Base-by-base conservation (phyloP, 2,888 invertebrate species). In the Anoplius nigerrimus region DNA sequence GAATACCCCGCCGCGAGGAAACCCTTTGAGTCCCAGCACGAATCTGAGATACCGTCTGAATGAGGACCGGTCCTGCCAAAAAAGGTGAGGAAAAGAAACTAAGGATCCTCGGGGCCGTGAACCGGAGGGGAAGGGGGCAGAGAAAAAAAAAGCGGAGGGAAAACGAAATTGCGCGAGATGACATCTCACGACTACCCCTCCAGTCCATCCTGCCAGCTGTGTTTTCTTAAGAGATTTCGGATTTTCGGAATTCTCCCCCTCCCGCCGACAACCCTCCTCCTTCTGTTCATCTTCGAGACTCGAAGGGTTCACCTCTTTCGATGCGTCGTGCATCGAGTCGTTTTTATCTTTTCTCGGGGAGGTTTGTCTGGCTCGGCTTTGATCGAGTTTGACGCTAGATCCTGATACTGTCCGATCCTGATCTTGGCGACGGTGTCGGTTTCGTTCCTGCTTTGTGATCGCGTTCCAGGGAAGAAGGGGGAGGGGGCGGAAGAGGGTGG, bases 161-260 rank as follows among this genome's bases (percentile, higher is more conserved):
- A 80, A 79, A 80, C 79, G 82, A 85, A 86, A 86, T 86, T 85
- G 86, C 85, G 86, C 86, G 80, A 88, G 87, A 88, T 87, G 88
- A 87, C 88, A 88, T 87, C 85, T 85, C 74, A 66, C 75, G 63
- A 69, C 68, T 63, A 46, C 60, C 66, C 66, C 43, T 57, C 46
- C n/a, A n/a, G 24, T 11, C 48, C 51, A 27, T 18, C 34, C 16
- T 43, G 43, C 21, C 86, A 86, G 86, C 86, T 86, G 84, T 84
- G 84, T 86, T 87, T 87, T 86, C 84, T 84, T 79, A 85, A 83
- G 82, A 82, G 86, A 86, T 86, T 84, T 79, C 66, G 70, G 76
- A 83, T 79, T 84, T 83, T 75, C 72, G 66, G 77, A 79, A 76
- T 79, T 78, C 66, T 45, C 34, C 34, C 4, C 18, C 51, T 16